Evolutionary conservation across 2,888 invertebrate genomes (phyloP), one percentile per base, ranked within the genome.

Genomic region (Zygothrica quintamaculata): DNA sequence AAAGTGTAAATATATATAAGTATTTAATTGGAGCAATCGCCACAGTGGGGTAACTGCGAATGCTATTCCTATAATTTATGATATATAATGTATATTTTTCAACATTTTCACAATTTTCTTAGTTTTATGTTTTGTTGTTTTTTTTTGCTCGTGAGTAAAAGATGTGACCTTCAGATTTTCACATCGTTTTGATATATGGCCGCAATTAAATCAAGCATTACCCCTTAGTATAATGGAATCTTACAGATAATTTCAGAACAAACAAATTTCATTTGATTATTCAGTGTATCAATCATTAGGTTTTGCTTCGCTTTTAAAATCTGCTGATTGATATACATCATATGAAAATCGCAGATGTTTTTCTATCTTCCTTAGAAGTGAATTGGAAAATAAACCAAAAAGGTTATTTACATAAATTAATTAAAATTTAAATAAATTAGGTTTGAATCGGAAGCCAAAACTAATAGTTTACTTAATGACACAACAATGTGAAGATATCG

Each of bases 51-150:
- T 65, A 66, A 72, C 55, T 52, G 77, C 44, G 61, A 67, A 44
- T 18, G 26, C 62, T 58, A 65, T 81, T 77, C 59, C 46, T 76
- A 58, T 81, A 76, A 78, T 82, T 71, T 80, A 84, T 80, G 81
- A 84, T 74, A 65, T 81, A 84, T 84, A 75, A 84, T 84, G 84
- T 75, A 65, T 79, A 66, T 48, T 53, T 58, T 57, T 52, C 11
- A 16, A n/a, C n/a, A n/a, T n/a, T n/a, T n/a, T n/a, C n/a, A n/a
- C n/a, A n/a, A n/a, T n/a, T n/a, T n/a, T n/a, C n/a, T n/a, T n/a
- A n/a, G n/a, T n/a, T n/a, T n/a, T n/a, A n/a, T n/a, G 43, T 58
- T 31, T 8, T 31, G 3, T 31, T 46, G 52, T 8, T 12, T 9
- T 0, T 47, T 16, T 56, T 33, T 9, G 8, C 16, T n/a, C 16